Conservation (phyloP, 1,140 invertebrate genomes). For the Agraylea sexmaculata region DNA sequence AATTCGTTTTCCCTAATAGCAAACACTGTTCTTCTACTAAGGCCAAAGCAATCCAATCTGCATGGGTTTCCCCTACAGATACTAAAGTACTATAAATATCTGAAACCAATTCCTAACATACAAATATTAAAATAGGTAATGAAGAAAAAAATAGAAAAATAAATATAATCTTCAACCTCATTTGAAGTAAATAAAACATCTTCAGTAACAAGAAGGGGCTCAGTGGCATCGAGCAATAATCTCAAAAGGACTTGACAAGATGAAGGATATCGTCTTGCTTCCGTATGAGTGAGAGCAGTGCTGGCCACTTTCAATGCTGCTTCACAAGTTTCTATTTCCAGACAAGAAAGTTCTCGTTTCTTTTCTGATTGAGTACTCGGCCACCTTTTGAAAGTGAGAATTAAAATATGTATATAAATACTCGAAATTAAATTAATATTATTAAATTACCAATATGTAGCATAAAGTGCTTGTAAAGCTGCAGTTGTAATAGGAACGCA, state of each 20-base stretch:
- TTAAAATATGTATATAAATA: neutral
- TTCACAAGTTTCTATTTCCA: constrained; percentile 34
- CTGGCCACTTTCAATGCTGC: constrained; percentile 28
- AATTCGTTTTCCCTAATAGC: no score
- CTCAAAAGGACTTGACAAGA: constrained; percentile 27
- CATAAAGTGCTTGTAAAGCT: constrained; percentile 13
- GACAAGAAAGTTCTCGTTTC: constrained; percentile 2
- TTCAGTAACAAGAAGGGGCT: constrained; percentile 25
- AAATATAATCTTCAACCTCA: constrained; percentile 23
- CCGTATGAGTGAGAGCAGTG: constrained; percentile 25
- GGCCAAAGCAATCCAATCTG: constrained; percentile 26
- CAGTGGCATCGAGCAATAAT: constrained; percentile 27
- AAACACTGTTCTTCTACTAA: constrained; percentile 31
- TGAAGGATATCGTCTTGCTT: constrained; percentile 22
- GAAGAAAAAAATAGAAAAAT: neutral
- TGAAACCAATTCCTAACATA: constrained; percentile 31
- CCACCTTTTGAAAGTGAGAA: neutral
- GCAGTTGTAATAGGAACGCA: constrained; percentile 13
- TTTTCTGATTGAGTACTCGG: neutral
- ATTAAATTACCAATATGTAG: constrained; percentile 15
- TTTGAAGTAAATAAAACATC: constrained; percentile 30
- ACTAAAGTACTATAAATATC: constrained; percentile 33
- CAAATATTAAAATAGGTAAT: neutral
- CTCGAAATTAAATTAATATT: constrained; percentile 2
- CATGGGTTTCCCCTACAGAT: constrained; percentile 30